Base-by-base conservation (phyloP, 2,888 invertebrate species). In the Erebia aethiops region DNA sequence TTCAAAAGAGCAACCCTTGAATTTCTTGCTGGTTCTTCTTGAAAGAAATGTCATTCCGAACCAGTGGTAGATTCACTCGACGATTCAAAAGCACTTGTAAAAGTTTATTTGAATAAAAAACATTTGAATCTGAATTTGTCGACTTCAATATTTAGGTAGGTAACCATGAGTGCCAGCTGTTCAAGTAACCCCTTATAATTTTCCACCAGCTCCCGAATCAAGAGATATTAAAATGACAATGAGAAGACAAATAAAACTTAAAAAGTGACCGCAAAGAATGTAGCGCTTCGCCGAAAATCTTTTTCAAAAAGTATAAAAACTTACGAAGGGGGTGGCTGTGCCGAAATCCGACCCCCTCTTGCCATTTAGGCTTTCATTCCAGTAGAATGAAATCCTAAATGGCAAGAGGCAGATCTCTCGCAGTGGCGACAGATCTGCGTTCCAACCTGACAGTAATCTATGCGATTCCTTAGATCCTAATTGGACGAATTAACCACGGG, bases 311-410 rank as follows among this genome's bases (percentile, higher is more conserved):
- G 62, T 62, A 49, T 13, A 62, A 62, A 89, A 88, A 88, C 86
- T 89, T 86, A 82, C 84, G 79, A 79, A 85, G 77, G 76, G 86
- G 87, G 88, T 86, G 88, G 86, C 85, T 89, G 87, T 89, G 87
- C 90, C 90, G 89, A 91, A 91, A 90, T 89, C 90, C 89, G 79
- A 87, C 87, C 77, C 82, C 84, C 80, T 87, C 86, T 86, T 82
- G 83, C 89, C 16, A 9, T 10, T 16, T 54, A 54, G 52, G 16
- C 9, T 8, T 3, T 9, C 9, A 9, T 18, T 10, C 9, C 54
- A 18, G 5, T 16, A 5, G 21, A 21, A 21, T 21, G 21, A 21
- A 21, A 21, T 1, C 21, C 21, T 21, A 21, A 21, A 21, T 21
- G 21, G 21, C 21, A 21, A 21, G 21, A 21, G 21, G 21, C 21